Conservation (phyloP, 2,113 vertebrate genomes). For the Microtus montanus region DNA sequence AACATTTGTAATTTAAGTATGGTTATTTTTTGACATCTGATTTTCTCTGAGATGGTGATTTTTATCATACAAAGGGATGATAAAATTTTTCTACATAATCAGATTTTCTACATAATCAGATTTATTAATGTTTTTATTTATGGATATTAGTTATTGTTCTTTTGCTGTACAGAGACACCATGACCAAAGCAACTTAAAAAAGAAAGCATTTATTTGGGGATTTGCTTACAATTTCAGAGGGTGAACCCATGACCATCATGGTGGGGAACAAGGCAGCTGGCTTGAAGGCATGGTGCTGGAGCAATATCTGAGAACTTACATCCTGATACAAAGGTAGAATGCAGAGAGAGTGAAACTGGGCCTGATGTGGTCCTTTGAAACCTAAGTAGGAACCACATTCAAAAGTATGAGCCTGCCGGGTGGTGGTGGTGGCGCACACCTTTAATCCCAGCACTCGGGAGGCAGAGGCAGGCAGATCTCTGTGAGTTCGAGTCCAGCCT, state of each 20-base stretch:
- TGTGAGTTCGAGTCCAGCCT: too few relatives aligned
- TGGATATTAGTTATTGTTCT: not conserved
- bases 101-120: not conserved
- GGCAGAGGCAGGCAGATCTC: too few relatives aligned
- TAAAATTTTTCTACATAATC: not conserved
- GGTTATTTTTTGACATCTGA: not conserved
- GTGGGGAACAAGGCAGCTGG: not conserved
- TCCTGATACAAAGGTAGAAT: not conserved
- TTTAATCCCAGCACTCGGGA: too few relatives aligned
- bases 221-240: too few relatives aligned
- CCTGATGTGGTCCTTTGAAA: not conserved
- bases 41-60: not conserved
- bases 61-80: not conserved
- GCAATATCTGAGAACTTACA: not conserved
- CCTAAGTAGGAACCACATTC: not conserved
- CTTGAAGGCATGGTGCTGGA: not conserved
- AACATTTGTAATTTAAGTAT: slow-evolving; percentile 31
- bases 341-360: not conserved
- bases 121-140: not conserved
- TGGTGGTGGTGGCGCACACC: too few relatives aligned
- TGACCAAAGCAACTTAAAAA: not conserved
- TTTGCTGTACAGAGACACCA: not conserved
- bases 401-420: not conserved
- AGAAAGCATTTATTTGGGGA: not conserved
- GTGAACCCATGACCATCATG: not conserved